Evolutionary conservation across 35 echinoderm and acorn worm genomes (phyloP), one percentile per base, ranked within the genome.

Genomic region (Lytechinus pictus): DNA sequence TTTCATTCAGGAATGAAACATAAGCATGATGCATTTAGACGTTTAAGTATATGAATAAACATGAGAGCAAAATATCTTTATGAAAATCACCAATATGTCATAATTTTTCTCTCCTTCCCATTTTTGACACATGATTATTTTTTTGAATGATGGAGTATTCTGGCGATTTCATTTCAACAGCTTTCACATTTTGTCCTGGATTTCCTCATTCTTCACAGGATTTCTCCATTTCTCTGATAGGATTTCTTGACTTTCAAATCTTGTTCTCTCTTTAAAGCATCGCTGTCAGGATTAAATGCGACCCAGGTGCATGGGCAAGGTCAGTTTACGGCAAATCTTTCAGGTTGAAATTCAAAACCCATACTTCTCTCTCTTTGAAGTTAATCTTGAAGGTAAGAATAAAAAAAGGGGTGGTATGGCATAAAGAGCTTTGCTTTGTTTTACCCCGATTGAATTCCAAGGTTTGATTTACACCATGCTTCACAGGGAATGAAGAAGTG

Each of bases 191-290:
- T 24, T 79, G 66, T 16, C 66, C 66, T 79, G 66, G 66, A 79
- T 79, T 79, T 79, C 66, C 66, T 24, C 66, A 79, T 79, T 79
- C 66, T 79, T 79, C n/a, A 8, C 16, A 60, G 57, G 57, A 60
- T 60, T 60, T 60, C 57, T 60, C 57, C 56, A 12, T 60, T 60
- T 60, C 57, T 60, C 57, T 60, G 57, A 60, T 79, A 79, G 66
- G 66, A 79, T 79, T 79, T 79, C 66, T 79, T 79, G 66, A 79
- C 66, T 79, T 58, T 79, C 66, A 79, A 79, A 24, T 79, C 66
- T 79, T 79, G 8, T 79, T 79, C 66, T n/a, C 19, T 79, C 66
- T 16, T 79, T 79, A 79, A 79, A 79, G 66, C 19, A 79, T 79
- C n/a, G 66, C 66, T 79, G 66, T 79, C 66, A 79, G 19, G 66